A percentile compares a stretch with the other conserved stretches of the same genome.
phyloP scores from a whole-genome alignment of 2,113 vertebrate species.

The Sinocyclocheilus grahami region DNA sequence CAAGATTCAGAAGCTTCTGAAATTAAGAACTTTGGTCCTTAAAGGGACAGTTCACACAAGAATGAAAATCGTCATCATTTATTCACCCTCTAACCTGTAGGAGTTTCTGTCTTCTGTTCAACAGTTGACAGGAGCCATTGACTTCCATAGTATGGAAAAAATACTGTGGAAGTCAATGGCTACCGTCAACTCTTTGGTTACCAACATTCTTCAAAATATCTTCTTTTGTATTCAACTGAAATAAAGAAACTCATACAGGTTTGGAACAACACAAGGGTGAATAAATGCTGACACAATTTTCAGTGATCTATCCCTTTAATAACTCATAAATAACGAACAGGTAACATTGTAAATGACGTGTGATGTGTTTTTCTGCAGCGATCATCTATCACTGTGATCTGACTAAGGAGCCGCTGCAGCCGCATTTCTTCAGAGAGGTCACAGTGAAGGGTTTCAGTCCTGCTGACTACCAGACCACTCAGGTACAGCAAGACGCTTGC shows the following conservation, averaged over 20 bases:
- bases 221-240: no score
- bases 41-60: no score
- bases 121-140: no score
- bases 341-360: background rate
- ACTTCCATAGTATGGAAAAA: no score
- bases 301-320: background rate
- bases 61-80: background rate
- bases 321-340: background rate
- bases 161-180: no score
- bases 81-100: background rate
- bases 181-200: no score
- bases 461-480: slow-evolving; percentile 91
- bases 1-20: background rate
- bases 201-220: no score
- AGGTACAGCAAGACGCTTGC: slow-evolving; percentile 74
- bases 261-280: no score
- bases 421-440: slow-evolving; percentile 86
- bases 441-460: slow-evolving; percentile 93
- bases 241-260: no score
- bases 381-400: slow-evolving; percentile 84
- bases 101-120: no score
- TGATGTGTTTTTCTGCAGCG: slow-evolving; percentile 78
- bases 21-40: no score
- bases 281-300: no score
- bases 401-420: slow-evolving; percentile 74